Evolutionary conservation across 1,140 invertebrate genomes (phyloP).

Genomic region (Zaprionus ornatus): DNA sequence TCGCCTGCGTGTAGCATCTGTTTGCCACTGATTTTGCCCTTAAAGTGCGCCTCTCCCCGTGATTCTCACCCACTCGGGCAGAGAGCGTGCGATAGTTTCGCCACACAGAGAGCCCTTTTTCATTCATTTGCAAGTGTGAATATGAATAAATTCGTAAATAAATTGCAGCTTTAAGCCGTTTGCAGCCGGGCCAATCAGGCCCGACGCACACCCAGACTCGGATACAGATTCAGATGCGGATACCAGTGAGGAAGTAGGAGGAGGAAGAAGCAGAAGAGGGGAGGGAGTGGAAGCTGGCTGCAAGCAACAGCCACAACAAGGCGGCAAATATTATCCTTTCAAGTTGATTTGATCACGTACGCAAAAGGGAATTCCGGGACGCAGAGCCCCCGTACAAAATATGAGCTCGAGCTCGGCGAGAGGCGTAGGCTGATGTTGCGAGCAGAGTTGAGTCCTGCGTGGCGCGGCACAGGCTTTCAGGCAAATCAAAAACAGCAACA

Average conservation of each 20-base stretch:
- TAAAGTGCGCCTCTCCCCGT: constrained; percentile 18
- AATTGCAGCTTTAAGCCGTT: constrained; percentile 78
- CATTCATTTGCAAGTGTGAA: constrained; percentile 81
- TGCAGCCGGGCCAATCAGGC: constrained; percentile 43
- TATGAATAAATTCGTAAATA: constrained; percentile 83
- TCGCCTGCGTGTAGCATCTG: constrained; percentile 3
- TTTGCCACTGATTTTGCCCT: constrained; percentile 29
- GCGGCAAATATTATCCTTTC: constrained; percentile 83
- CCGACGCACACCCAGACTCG: constrained; percentile 24
- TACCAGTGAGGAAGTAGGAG: background rate
- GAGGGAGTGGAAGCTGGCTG: constrained; percentile 6
- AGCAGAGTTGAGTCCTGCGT: constrained; percentile 33
- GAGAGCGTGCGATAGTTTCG: background rate
- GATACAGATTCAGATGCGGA: constrained; percentile 20
- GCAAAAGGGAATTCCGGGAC: constrained; percentile 81
- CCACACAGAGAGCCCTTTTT: constrained; percentile 40
- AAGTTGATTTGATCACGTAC: constrained; percentile 84
- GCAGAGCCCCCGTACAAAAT: constrained; percentile 69
- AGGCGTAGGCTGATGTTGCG: constrained; percentile 41
- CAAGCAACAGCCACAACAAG: constrained; percentile 59
- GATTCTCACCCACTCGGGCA: background rate
- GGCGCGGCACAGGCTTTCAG: constrained; percentile 62
- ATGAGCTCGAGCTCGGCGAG: constrained; percentile 52
- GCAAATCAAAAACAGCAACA: constrained; percentile 82
- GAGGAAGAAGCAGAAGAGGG: no score